Evolutionary conservation across 2,888 invertebrate genomes (phyloP).

Genomic region (Muscina levida): DNA sequence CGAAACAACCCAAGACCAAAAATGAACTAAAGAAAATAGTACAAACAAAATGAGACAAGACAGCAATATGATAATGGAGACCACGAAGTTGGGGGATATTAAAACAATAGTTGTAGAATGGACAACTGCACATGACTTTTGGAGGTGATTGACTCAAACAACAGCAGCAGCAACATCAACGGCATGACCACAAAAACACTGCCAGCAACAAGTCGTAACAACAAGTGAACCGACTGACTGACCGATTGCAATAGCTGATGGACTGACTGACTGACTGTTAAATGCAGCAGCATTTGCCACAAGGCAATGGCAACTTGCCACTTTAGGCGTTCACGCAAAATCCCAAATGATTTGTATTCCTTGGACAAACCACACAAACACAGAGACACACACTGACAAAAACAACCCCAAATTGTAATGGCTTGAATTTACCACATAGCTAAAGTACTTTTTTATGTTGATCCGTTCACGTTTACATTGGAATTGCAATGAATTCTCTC

Average conservation of each 20-base stretch:
- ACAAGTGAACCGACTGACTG: no score
- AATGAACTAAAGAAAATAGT: conserved; percentile 11
- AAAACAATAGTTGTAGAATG: neutral
- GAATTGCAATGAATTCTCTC: no score
- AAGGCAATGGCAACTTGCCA: conserved; percentile 41
- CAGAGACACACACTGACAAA: neutral
- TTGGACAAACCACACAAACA: neutral
- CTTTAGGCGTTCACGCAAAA: conserved; percentile 51
- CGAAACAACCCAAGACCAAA: neutral
- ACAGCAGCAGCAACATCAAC: neutral
- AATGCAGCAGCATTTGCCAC: conserved; percentile 13
- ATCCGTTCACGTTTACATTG: no score
- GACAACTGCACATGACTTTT: conserved; percentile 5
- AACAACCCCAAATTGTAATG: conserved; percentile 7
- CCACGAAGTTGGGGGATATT: conserved; percentile 3
- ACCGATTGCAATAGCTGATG: neutral
- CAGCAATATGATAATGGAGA: conserved; percentile 39
- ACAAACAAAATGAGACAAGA: conserved; percentile 26
- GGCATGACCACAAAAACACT: no score
- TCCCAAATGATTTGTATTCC: conserved; percentile 41
- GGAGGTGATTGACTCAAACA: conserved; percentile 1
- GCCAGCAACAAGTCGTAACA: no score
- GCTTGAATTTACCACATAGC: conserved; percentile 3
- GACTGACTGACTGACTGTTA: neutral
- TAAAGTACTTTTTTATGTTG: neutral